Evolutionary conservation across 2,797 vertebrate species (phyloP).

Genomic region (Cheracebus regulus): DNA sequence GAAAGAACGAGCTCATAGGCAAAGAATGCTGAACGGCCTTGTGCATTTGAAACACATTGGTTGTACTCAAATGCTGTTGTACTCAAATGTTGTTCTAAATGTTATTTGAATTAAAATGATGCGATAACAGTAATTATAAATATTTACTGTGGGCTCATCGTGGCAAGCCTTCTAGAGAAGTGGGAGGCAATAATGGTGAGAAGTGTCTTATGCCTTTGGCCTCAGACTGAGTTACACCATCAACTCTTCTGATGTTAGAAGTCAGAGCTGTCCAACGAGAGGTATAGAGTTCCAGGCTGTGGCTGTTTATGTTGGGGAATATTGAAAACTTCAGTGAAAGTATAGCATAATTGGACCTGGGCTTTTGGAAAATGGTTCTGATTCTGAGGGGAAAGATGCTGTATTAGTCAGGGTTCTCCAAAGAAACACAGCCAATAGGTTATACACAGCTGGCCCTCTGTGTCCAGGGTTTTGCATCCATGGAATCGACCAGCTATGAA

Average conservation of each 20-base stretch:
- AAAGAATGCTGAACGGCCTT: background rate
- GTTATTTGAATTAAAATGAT: background rate
- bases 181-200: background rate
- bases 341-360: background rate
- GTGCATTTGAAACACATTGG: background rate
- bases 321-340: background rate
- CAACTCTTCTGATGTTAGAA: background rate
- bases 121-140: background rate
- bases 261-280: background rate
- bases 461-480: background rate
- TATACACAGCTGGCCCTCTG: background rate
- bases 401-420: background rate
- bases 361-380: background rate
- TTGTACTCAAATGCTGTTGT: background rate
- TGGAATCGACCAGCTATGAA: background rate
- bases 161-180: background rate
- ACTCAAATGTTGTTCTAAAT: background rate
- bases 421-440: background rate
- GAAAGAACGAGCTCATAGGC: background rate
- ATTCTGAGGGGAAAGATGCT: background rate
- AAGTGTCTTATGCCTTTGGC: background rate
- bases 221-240: background rate
- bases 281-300: background rate
- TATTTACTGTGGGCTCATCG: background rate
- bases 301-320: background rate